Evolutionary conservation across 2,888 invertebrate genomes (phyloP).

Genomic region (Halocaridina rubra): DNA sequence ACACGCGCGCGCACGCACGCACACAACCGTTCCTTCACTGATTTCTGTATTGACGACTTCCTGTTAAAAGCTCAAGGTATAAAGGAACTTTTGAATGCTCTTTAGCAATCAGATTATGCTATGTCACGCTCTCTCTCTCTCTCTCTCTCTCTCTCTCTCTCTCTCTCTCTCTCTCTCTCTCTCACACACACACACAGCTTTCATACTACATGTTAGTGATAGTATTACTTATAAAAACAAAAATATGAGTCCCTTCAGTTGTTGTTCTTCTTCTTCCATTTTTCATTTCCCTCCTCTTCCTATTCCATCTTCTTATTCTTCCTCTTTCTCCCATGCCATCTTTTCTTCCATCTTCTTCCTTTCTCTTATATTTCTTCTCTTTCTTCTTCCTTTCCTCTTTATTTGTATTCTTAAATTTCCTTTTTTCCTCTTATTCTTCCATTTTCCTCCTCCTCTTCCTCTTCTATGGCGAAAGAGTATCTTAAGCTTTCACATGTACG

Average conservation of each 20-base stretch:
- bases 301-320: background rate
- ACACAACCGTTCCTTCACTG: too few species aligned
- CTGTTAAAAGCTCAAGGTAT: too few species aligned
- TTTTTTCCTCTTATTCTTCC: background rate
- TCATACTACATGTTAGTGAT: background rate
- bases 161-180: background rate
- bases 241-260: too few species aligned
- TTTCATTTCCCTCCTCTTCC: background rate
- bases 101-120: too few species aligned
- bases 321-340: background rate
- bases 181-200: background rate
- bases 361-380: background rate
- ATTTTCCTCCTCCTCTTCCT: too few species aligned
- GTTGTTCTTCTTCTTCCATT: too few species aligned
- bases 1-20: too few species aligned
- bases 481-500: background rate
- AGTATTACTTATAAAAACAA: too few species aligned
- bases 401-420: background rate
- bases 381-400: background rate
- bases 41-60: too few species aligned
- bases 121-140: background rate
- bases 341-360: background rate
- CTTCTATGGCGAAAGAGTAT: background rate
- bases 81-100: too few species aligned
- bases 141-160: background rate